Conservation (phyloP, 1,140 invertebrate species). For the Protaetia brevitarsis region DNA sequence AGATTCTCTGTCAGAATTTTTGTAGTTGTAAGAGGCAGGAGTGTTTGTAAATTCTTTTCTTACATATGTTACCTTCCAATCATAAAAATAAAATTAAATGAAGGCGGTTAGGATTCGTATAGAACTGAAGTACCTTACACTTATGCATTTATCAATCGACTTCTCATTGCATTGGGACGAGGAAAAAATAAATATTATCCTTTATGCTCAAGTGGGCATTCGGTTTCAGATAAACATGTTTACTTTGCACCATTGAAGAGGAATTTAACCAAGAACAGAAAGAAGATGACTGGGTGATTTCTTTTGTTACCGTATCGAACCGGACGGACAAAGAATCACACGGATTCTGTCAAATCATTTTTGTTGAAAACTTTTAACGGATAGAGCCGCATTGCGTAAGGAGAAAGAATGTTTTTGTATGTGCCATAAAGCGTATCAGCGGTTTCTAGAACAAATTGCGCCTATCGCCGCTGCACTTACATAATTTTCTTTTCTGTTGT, state of each 20-base stretch:
- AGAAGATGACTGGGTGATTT: not conserved
- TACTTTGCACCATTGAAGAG: not conserved
- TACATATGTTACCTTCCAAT: too few species aligned
- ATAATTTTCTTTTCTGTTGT: not conserved
- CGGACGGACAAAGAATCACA: not conserved
- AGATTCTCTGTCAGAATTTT: too few species aligned
- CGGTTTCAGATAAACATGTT: not conserved
- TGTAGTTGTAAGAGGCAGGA: too few species aligned
- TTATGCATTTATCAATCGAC: not conserved
- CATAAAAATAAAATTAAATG: too few species aligned
- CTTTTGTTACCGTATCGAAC: not conserved
- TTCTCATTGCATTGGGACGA: not conserved
- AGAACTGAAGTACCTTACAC: too few species aligned
- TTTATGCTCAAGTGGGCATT: not conserved
- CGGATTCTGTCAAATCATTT: conserved; percentile 9
- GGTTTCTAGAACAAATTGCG: not conserved
- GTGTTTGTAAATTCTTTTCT: too few species aligned
- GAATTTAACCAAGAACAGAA: too few species aligned
- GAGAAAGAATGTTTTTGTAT: not conserved
- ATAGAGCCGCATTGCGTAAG: not conserved
- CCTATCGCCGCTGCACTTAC: too few species aligned
- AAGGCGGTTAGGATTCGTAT: too few species aligned
- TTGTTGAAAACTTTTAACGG: conserved; percentile 6
- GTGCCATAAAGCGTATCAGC: not conserved
- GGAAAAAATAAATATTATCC: conserved; percentile 1